These are phyloP conservation scores for Diceros bicornis DNA, from an alignment of 2,797 vertebrate species.

Conservation along the genomic window DNA sequence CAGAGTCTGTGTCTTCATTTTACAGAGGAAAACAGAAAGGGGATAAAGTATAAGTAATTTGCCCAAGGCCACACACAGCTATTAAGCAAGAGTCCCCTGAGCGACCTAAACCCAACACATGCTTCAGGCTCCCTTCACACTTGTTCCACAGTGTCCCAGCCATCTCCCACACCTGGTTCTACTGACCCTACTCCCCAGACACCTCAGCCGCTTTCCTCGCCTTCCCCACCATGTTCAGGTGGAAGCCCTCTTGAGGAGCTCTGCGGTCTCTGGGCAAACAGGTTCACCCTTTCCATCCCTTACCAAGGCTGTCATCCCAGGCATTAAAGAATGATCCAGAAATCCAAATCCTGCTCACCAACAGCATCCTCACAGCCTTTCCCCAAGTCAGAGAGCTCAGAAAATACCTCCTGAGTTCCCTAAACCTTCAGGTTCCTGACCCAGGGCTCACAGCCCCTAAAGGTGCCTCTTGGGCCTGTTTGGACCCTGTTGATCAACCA, in stretches of 20 bases:
- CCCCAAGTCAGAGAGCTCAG: neutral
- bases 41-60: neutral
- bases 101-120: neutral
- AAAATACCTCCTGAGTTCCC: neutral
- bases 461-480: neutral
- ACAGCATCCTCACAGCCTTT: neutral
- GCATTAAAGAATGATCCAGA: neutral
- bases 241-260: neutral
- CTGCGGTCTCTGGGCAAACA: neutral
- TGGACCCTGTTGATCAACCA: neutral
- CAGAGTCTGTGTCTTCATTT: neutral
- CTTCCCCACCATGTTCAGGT: accelerated
- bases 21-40: neutral
- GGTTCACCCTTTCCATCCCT: neutral
- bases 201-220: neutral
- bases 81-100: neutral
- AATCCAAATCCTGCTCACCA: neutral
- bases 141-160: neutral
- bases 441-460: too few relatives aligned
- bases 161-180: neutral
- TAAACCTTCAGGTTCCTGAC: neutral
- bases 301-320: neutral
- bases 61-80: neutral
- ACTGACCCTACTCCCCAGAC: neutral
- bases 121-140: neutral